Evolutionary conservation across 2,797 vertebrate genomes (phyloP).

Genomic region (Rhabdomys pumilio): DNA sequence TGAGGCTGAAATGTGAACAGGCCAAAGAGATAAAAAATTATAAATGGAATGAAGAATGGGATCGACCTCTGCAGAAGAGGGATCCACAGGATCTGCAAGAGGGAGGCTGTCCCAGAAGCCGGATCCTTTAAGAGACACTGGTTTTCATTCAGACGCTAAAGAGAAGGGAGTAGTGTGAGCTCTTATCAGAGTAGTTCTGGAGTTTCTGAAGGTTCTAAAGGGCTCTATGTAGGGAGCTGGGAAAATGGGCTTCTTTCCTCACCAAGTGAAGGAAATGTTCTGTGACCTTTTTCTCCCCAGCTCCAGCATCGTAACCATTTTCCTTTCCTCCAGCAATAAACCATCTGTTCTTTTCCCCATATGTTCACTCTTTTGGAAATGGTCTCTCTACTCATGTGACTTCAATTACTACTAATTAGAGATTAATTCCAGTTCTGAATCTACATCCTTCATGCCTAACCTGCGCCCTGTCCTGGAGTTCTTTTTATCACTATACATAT

Average conservation of each 20-base stretch:
- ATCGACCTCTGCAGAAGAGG: neutral
- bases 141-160: neutral
- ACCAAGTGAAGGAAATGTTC: neutral
- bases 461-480: neutral
- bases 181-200: neutral
- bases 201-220: neutral
- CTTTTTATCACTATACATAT: neutral
- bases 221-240: neutral
- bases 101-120: neutral
- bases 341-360: slow-evolving; percentile 31
- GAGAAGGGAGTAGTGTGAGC: neutral
- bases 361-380: slow-evolving; percentile 36
- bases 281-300: neutral
- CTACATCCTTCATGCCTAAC: neutral
- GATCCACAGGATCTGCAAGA: neutral
- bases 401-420: slow-evolving; percentile 61
- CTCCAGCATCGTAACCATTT: rapidly evolving
- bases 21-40: neutral
- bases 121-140: neutral
- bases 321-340: slow-evolving; percentile 15
- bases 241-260: neutral
- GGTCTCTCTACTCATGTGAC: slow-evolving; percentile 49
- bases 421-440: slow-evolving; percentile 20
- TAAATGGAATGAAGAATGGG: neutral
- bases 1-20: neutral